Conservation (phyloP, 35 echinoderm and acorn worm species). For the Apostichopus parvimensis region DNA sequence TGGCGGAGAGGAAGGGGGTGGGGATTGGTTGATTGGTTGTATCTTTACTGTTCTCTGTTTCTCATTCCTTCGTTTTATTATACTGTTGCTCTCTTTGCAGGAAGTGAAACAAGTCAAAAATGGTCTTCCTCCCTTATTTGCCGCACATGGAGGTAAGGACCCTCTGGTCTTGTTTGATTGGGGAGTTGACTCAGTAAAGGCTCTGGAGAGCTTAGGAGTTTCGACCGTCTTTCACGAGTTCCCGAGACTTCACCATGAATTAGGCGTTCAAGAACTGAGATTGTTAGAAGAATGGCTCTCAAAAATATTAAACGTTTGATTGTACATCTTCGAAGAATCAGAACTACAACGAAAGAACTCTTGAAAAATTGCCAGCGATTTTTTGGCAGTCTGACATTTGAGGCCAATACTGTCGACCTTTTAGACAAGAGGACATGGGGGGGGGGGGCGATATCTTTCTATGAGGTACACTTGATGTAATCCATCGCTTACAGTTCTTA, state of each 20-base stretch:
- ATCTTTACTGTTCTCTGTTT: too few relatives aligned
- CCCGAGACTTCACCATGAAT: slow-evolving; percentile 78
- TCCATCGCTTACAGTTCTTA: too few relatives aligned
- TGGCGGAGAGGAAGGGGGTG: too few relatives aligned
- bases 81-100: slow-evolving; percentile 38
- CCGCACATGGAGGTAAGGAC: slow-evolving; percentile 67
- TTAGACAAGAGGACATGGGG: too few relatives aligned
- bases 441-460: too few relatives aligned
- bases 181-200: slow-evolving; percentile 44
- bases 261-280: slow-evolving; percentile 65
- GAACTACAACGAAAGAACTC: too few relatives aligned
- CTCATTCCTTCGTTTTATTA: background rate
- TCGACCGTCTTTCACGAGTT: slow-evolving; percentile 63
- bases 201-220: slow-evolving; percentile 53
- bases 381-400: too few relatives aligned
- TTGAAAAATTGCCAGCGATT: too few relatives aligned
- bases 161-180: slow-evolving; percentile 68
- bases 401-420: too few relatives aligned
- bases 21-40: too few relatives aligned
- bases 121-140: slow-evolving; percentile 71
- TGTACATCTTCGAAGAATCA: too few relatives aligned
- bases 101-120: slow-evolving; percentile 24
- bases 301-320: slow-evolving; percentile 34
- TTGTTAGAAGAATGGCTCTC: slow-evolving; percentile 75
- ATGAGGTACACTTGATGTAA: too few relatives aligned